These are phyloP conservation scores for Sialia sialis DNA, from an alignment of 2,113 vertebrate species.

Conservation along the genomic window DNA sequence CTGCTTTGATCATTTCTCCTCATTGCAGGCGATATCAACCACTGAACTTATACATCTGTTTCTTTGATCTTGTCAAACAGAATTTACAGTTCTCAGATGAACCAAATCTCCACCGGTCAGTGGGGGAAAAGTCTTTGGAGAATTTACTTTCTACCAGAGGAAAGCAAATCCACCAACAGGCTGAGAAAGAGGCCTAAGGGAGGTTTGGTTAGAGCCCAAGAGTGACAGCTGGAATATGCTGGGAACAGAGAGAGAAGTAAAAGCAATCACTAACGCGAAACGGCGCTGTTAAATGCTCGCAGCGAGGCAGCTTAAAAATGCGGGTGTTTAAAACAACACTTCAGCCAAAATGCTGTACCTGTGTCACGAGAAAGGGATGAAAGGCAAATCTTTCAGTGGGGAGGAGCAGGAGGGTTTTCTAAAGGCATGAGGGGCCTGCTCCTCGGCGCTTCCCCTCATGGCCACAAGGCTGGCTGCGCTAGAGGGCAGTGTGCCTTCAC, in stretches of 20 bases:
- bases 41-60: constrained; percentile 66
- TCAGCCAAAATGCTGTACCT: constrained; percentile 59
- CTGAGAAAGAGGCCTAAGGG: constrained; percentile 63
- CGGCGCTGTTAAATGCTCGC: constrained; percentile 27
- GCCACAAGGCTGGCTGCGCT: constrained; percentile 53
- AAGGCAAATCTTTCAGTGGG: constrained; percentile 33
- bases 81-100: constrained; percentile 77
- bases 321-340: constrained; percentile 63
- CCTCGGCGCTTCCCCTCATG: background rate
- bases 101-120: constrained; percentile 75
- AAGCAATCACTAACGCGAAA: constrained; percentile 64
- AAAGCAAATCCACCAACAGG: constrained; percentile 63
- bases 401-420: constrained; percentile 32
- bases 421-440: too few species aligned
- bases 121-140: constrained; percentile 65
- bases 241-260: constrained; percentile 56
- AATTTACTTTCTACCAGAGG: constrained; percentile 59
- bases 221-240: constrained; percentile 57
- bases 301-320: constrained; percentile 56
- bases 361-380: constrained; percentile 28
- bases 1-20: constrained; percentile 73
- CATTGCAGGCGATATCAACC: constrained; percentile 56
- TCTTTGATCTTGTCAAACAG: constrained; percentile 79
- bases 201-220: constrained; percentile 48
- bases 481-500: constrained; percentile 85